Evolutionary conservation across 2,888 invertebrate species (phyloP), one percentile per base, ranked within the genome.

Genomic region (Argyra leucocephala): DNA sequence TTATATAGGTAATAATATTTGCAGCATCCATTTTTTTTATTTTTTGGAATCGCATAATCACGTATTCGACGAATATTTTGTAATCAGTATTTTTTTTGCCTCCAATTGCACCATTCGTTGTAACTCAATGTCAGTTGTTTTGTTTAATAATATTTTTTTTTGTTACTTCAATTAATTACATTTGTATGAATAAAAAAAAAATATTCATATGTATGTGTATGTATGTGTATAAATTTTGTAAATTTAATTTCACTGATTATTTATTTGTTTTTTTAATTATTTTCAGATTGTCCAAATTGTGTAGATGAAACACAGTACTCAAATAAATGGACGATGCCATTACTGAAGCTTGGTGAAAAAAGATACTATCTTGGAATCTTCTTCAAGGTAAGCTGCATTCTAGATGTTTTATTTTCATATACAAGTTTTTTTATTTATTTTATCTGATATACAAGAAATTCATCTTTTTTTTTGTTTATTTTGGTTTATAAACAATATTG

Each of bases 351-450:
- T 61, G 93, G 93, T 60, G 91, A 92, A 76, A 94, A 93, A 79
- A 83, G 90, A 74, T 93, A 93, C 77, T 94, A 94, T 77, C 82
- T 94, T 74, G 93, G 93, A 75, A 93, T 93, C 79, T 94, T 94
- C 82, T 94, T 93, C 82, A 93, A 93, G 90, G 93, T 93, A 84
- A 82, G 80, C 75, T 18, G 68, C 74, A 75, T 76, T 76, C 75
- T 72, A 57, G 61, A 62, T 57, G 23, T 31, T 22, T 61, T 37
- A 61, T 22, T 23, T 10, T 12, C 18, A n/a, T 61, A n/a, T 26
- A 9, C 12, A 12, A n/a, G 15, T n/a, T n/a, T 23, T 18, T 22
- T 22, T 22, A 59, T 23, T 22, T 1, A 23, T 23, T 15, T 23
- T 58, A 48, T 1, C 12, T 5, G 2, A 15, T 3, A 48, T 48